A percentile compares a stretch with the other conserved stretches of the same genome.
Evolutionary conservation across 2,113 vertebrate species (phyloP).

Genomic region (Hippocampus mohnikei): DNA sequence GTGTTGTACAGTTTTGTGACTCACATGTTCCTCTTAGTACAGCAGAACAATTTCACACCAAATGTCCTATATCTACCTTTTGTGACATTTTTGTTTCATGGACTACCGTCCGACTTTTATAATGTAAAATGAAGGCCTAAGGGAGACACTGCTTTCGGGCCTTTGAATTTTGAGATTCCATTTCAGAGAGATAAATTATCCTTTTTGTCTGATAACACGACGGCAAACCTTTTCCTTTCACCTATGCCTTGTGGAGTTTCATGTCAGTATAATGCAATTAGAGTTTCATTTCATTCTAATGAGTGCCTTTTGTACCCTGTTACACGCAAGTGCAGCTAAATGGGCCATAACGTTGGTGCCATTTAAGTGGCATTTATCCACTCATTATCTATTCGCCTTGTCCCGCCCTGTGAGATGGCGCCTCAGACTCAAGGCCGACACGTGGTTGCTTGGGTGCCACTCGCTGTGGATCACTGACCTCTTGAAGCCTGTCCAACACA

Average conservation of each 20-base stretch:
- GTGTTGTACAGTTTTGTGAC: no score
- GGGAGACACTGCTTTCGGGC: not conserved
- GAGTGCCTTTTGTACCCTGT: slow-evolving; percentile 3
- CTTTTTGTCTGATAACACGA: not conserved
- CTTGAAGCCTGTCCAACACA: not conserved
- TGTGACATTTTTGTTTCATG: no score
- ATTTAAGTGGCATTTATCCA: not conserved
- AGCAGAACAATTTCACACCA: no score
- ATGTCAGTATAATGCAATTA: slow-evolving; percentile 2
- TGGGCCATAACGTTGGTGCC: not conserved
- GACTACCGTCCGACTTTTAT: no score
- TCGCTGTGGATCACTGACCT: slow-evolving; percentile 1
- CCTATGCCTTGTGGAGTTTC: not conserved
- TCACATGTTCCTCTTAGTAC: no score
- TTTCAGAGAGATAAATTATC: no score
- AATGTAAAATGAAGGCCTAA: not conserved
- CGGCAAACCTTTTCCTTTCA: not conserved
- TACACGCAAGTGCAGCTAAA: not conserved
- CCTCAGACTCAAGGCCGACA: not conserved
- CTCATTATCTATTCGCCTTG: not conserved
- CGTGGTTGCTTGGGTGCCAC: not conserved
- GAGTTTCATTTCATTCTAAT: not conserved
- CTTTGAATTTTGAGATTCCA: no score
- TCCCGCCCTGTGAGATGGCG: not conserved
- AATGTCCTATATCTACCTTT: no score